Evolutionary conservation across 1,140 invertebrate genomes (phyloP).

Genomic region (Anthonomus grandis): DNA sequence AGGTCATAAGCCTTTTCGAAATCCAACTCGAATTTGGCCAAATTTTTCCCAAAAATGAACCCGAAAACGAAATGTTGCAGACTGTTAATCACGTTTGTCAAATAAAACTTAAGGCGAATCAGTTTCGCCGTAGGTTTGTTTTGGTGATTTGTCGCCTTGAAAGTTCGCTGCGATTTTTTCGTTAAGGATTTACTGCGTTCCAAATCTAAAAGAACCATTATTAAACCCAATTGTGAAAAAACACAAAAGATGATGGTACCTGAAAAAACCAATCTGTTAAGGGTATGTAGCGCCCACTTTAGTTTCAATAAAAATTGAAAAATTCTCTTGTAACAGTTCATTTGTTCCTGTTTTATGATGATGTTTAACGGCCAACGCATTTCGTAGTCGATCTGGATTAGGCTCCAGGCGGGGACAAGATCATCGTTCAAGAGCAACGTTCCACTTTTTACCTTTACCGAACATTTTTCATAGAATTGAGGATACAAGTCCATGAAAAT

Average conservation of each 20-base stretch:
- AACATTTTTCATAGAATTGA: conserved; percentile 36
- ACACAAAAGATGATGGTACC: conserved; percentile 42
- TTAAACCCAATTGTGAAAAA: neutral
- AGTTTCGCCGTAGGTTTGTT: conserved; percentile 44
- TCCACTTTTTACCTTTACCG: conserved; percentile 30
- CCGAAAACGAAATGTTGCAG: conserved; percentile 64
- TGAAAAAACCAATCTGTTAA: conserved; percentile 57
- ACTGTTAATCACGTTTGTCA: conserved; percentile 60
- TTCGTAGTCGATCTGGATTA: conserved; percentile 53
- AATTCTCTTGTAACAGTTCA: conserved; percentile 58
- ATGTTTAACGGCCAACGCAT: conserved; percentile 57
- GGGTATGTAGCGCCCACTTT: conserved; percentile 60
- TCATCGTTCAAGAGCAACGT: conserved; percentile 29
- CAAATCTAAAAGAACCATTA: conserved; percentile 28
- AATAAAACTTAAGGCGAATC: conserved; percentile 58
- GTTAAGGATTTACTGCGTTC: conserved; percentile 18
- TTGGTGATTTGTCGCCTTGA: conserved; percentile 6
- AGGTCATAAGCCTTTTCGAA: conserved; percentile 42
- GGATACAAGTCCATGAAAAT: conserved; percentile 41
- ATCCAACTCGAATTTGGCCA: conserved; percentile 36
- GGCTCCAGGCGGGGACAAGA: conserved; percentile 52
- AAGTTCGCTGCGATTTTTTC: conserved; percentile 12
- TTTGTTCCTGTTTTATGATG: conserved; percentile 53
- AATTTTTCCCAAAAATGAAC: conserved; percentile 51
- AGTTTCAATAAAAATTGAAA: conserved; percentile 62